Base-by-base conservation (phyloP, 2,797 vertebrate species). In the Rhynchonycteris naso region DNA sequence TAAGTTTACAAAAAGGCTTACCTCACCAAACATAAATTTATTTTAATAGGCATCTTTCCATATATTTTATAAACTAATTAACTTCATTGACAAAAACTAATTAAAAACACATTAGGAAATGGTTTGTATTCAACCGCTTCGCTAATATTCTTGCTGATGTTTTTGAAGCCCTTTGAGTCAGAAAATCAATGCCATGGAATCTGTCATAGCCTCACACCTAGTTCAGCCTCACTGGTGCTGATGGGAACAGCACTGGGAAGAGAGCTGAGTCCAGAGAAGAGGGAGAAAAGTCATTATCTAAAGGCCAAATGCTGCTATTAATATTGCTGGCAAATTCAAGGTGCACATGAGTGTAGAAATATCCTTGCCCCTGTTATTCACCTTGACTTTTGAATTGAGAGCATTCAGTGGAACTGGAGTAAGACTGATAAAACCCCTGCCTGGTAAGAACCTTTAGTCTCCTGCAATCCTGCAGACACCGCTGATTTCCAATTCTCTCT, bases 1-100 rank as follows among this genome's bases (percentile, higher is more conserved):
- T 89, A 94, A 93, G 82, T 96, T 97, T 93, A 68, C 72, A 83
- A 78, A 52, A 95, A 96, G 33, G 89, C 93, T 58, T 94, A 89
- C 58, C 28, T 63, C 52, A 86, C 11, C 35, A 79, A 88, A 93
- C 50, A 91, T 22, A 66, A 92, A 69, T 66, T 85, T 56, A 91
- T 71, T 96, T 93, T 75, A 90, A 84, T 71, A 87, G 85, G 59
- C 10, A 30, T 61, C 63, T 84, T 97, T 82, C 52, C n/a, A 86
- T 2, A 26, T 61, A 95, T 72, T 86, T 83, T 94, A 88, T 59
- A 93, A 91, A 96, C 82, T 95, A n/a, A 81, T 95, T 84, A 93
- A 92, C 63, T 72, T 59, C 26, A 94, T 84, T 80, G 88, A 56
- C 63, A 79, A 82, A 90, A 85, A 65, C 59, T 65, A 92, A 86